These are phyloP conservation scores for Drosophila sproati DNA, from an alignment of 1,140 invertebrate genomes.

Conservation along the genomic window DNA sequence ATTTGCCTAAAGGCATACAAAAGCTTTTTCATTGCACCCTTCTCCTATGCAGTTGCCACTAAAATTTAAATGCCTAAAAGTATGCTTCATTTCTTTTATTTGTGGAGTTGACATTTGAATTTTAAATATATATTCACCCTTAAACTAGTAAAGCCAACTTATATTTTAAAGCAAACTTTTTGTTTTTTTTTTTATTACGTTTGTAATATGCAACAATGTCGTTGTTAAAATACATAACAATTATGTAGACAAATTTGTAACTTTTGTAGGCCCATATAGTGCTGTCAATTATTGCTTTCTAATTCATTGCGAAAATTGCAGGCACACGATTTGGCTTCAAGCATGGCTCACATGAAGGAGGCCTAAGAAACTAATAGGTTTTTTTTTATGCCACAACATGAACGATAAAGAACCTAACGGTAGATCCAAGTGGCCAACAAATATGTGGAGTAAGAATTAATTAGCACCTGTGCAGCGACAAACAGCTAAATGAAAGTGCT, in stretches of 20 bases:
- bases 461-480: conserved; percentile 64
- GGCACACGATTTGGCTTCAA: conserved; percentile 45
- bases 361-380: background rate
- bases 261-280: background rate
- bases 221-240: no score
- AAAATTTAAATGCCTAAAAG: no score
- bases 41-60: no score
- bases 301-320: conserved; percentile 62
- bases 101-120: no score
- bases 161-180: no score
- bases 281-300: conserved; percentile 33
- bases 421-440: conserved; percentile 28
- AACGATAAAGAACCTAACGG: conserved; percentile 59
- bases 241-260: background rate
- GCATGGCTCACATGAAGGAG: background rate
- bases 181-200: no score
- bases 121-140: no score
- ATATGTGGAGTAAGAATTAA: conserved; percentile 79
- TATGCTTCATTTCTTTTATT: no score
- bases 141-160: no score
- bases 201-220: no score
- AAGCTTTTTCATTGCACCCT: no score
- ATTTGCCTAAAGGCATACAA: no score
- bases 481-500: conserved; percentile 77
- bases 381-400: conserved; percentile 13